These are phyloP conservation scores for Neoaliturus tenellus DNA, from an alignment of 2,888 invertebrate species.

Conservation along the genomic window DNA sequence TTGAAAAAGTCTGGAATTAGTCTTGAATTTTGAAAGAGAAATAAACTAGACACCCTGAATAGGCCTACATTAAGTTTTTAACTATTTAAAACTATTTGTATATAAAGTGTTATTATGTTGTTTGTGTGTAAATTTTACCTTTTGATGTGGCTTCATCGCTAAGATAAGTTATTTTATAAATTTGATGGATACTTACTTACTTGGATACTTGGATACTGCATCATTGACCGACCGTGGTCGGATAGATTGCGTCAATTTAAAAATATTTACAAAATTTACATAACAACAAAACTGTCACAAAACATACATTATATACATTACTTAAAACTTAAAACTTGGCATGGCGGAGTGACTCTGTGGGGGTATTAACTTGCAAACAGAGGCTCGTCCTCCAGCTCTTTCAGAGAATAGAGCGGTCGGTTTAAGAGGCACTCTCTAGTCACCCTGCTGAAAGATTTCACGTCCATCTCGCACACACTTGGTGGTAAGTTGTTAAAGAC, in stretches of 20 bases:
- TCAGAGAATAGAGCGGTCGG: background rate
- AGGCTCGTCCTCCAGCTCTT: too few species aligned
- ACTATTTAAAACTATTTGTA: too few species aligned
- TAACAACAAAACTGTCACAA: background rate
- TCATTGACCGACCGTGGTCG: background rate
- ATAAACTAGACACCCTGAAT: too few species aligned
- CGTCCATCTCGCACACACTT: background rate
- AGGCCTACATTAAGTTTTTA: too few species aligned
- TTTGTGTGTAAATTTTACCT: too few species aligned
- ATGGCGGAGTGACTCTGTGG: background rate
- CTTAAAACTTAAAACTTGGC: background rate
- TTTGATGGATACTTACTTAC: background rate
- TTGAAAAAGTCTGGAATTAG: too few species aligned
- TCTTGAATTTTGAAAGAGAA: too few species aligned
- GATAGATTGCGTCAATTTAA: background rate
- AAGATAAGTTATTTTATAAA: too few species aligned
- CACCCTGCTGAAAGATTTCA: background rate
- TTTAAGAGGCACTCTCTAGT: background rate
- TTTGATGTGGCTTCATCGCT: too few species aligned
- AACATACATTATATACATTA: background rate
- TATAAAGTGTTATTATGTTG: too few species aligned
- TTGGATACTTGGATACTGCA: background rate
- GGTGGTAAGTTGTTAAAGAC: background rate
- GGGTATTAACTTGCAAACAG: background rate
- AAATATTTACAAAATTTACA: background rate